Percentiles rank a stretch among this genome's conserved stretches.
Evolutionary conservation across 2,113 vertebrate genomes (phyloP).

Genomic region (Uria lomvia): DNA sequence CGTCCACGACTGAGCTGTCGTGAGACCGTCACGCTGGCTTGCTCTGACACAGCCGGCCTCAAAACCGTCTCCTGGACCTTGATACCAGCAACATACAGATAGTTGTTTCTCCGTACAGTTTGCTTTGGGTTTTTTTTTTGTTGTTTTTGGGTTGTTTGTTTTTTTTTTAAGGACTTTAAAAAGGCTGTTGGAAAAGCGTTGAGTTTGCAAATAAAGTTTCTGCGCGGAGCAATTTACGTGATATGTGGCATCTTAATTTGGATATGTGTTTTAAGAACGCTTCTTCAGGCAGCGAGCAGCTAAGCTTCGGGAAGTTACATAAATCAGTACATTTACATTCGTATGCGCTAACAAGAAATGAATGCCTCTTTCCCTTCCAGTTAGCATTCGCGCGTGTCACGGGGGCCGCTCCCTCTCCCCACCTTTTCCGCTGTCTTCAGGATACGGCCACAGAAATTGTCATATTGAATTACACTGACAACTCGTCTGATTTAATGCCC

Average conservation of each 20-base stretch:
- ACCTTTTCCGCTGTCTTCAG: neutral
- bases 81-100: neutral
- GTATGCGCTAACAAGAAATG: neutral
- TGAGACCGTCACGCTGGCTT: neutral
- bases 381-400: neutral
- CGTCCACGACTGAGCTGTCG: neutral
- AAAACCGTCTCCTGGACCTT: neutral
- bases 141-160: too few relatives aligned
- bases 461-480: slow-evolving; percentile 23
- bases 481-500: neutral
- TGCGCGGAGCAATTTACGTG: neutral
- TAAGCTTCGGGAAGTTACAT: neutral
- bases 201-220: slow-evolving; percentile 10
- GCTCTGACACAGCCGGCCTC: neutral
- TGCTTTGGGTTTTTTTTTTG: too few relatives aligned
- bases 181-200: neutral
- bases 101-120: neutral
- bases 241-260: neutral
- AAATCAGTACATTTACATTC: neutral
- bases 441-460: neutral
- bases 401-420: neutral
- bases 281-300: neutral
- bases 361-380: slow-evolving; percentile 1
- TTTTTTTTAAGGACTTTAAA: neutral
- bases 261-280: neutral